Base-by-base conservation (phyloP, 2,888 invertebrate genomes). In the Orthosia incerta region DNA sequence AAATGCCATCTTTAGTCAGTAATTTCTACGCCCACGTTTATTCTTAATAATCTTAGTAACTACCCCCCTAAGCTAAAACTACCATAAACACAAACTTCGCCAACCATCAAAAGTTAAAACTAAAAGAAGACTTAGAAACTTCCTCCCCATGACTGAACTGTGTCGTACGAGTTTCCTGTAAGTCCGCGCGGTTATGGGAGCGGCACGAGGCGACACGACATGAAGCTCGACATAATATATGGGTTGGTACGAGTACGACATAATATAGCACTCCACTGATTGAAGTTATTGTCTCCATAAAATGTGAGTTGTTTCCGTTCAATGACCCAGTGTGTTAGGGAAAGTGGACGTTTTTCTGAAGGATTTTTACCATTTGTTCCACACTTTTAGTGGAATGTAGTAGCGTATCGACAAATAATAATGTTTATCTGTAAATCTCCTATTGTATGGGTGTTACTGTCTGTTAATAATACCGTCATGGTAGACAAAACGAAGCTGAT, bases 251-350 rank as follows among this genome's bases (percentile, higher is more conserved):
- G 78, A 53, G 39, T 68, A 53, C 51, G 61, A 85, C 85, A 85
- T 77, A 76, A 83, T 53, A 84, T 71, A 84, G 77, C 84, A 85
- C 85, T 85, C 51, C 50, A 55, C 71, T 82, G 82, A 85, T 84
- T 85, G 83, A 72, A 85, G 71, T 74, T 79, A 76, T 75, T 71
- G 71, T 80, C 76, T 59, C 59, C 45, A 59, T 80, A 67, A 77
- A 74, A 70, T 13, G 66, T 16, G 63, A 74, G 56, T 62, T 77
- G 74, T 70, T 56, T 71, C 66, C 55, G 80, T 73, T 82, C 80
- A 69, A 73, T 74, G 74, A 63, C 82, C 78, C 62, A 31, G 46
- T 46, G 53, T 57, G 62, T 55, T 65, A 68, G 26, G 31, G n/a
- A 56, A 46, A 51, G 60, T 65, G 20, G 15, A 23, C n/a, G 23